Evolutionary conservation across 2,113 vertebrate species (phyloP).

Genomic region (Pterocles gutturalis): DNA sequence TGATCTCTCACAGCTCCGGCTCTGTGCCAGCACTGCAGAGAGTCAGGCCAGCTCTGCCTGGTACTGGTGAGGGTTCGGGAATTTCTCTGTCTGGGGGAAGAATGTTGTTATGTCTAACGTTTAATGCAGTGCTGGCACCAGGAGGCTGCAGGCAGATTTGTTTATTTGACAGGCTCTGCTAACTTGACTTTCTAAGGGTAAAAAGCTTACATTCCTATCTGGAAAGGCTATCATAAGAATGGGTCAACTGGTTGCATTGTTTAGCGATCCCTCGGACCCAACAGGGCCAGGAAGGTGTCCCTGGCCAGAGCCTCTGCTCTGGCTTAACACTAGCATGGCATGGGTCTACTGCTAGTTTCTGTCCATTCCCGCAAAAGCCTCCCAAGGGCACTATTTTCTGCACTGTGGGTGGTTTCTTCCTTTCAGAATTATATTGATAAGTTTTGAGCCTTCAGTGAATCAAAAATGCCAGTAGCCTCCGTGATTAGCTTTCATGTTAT

Average conservation of each 20-base stretch:
- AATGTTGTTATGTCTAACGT: slow-evolving; percentile 61
- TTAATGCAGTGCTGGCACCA: slow-evolving; percentile 30
- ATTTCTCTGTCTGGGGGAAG: not conserved
- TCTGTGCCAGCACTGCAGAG: accelerated
- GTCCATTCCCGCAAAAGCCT: not conserved
- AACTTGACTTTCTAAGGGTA: slow-evolving; percentile 43
- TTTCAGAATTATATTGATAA: not conserved
- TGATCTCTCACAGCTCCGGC: not conserved
- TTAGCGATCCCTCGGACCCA: accelerated
- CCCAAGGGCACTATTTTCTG: not conserved
- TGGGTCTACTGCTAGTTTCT: accelerated
- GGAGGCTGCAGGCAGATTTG: slow-evolving; percentile 24
- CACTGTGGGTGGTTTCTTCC: not conserved
- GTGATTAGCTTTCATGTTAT: not conserved
- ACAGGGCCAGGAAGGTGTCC: not conserved
- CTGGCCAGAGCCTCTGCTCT: not conserved
- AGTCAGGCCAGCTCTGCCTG: not conserved
- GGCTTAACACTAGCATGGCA: not conserved
- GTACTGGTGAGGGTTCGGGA: not conserved
- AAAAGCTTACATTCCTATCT: not conserved
- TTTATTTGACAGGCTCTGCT: slow-evolving; percentile 39
- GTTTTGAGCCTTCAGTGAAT: not conserved
- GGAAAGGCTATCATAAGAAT: not conserved
- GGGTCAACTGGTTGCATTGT: accelerated
- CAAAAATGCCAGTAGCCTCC: not conserved